phyloP scores from a whole-genome alignment of 2,113 vertebrate species.

The Nycticorax nycticorax region DNA sequence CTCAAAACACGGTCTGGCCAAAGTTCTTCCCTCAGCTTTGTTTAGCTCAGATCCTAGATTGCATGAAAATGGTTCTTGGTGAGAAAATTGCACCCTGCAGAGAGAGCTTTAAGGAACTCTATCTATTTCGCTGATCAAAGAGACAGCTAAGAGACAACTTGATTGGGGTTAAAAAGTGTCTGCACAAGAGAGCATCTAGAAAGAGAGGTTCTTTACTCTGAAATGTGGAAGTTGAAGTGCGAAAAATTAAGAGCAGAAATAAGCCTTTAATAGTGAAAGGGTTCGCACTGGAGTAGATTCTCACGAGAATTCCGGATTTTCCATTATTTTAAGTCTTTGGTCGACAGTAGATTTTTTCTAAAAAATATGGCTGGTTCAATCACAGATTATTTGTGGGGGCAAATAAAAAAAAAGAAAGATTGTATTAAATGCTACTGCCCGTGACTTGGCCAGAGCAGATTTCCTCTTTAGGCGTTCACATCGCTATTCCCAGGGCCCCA shows the following conservation, averaged over 20 bases:
- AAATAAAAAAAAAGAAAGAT: not conserved
- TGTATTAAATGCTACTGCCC: not conserved
- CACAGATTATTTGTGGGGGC: not conserved
- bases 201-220: not conserved
- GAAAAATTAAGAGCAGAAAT: not conserved
- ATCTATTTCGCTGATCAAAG: constrained; percentile 14
- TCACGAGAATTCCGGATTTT: not conserved
- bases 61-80: not conserved
- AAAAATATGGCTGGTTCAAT: not conserved
- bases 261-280: not conserved
- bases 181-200: not conserved
- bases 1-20: not conserved
- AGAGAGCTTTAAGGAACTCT: constrained; percentile 5
- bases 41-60: not conserved
- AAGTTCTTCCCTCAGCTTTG: not conserved
- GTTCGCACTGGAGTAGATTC: not conserved
- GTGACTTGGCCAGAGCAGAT: not conserved
- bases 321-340: not conserved
- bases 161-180: not conserved
- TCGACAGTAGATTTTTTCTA: not conserved
- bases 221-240: not conserved
- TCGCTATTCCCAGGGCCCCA: not conserved
- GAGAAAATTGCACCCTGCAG: constrained; percentile 17
- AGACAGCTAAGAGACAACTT: not conserved
- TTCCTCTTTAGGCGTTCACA: not conserved